Conservation (phyloP, 1,140 invertebrate species). For the Drosophila sulfurigaster region DNA sequence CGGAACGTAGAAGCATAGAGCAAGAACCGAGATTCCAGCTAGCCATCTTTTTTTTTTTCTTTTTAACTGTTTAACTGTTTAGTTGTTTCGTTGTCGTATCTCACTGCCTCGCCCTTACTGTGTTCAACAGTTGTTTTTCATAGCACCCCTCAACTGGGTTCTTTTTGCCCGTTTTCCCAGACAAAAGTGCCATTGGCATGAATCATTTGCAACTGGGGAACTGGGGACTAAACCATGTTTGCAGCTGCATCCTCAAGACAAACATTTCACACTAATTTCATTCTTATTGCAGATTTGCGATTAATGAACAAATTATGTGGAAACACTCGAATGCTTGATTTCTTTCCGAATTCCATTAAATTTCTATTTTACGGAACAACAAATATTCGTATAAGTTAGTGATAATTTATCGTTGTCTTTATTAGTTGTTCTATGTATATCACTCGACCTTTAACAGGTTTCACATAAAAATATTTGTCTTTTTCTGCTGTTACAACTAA, state of each 20-base stretch:
- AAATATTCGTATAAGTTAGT: no score
- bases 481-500: not conserved
- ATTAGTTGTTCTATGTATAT: no score
- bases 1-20: conserved; percentile 26
- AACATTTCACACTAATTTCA: not conserved
- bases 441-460: not conserved
- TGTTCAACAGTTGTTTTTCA: conserved; percentile 25
- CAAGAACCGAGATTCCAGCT: conserved; percentile 36
- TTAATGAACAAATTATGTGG: no score
- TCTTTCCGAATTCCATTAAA: no score
- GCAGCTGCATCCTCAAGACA: conserved; percentile 1
- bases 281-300: not conserved
- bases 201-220: conserved; percentile 16
- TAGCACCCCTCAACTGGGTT: not conserved
- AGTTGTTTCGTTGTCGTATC: not conserved
- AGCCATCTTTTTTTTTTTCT: not conserved
- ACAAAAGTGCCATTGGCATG: conserved; percentile 11
- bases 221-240: not conserved
- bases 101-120: not conserved
- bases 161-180: conserved; percentile 16
- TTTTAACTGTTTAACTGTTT: not conserved
- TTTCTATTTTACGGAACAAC: no score
- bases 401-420: no score
- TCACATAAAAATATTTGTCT: not conserved
- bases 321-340: no score